A percentile compares a stretch with the other conserved stretches of the same genome.
Conservation (phyloP, 1,140 invertebrate species). For the Pteromalus puparum region DNA sequence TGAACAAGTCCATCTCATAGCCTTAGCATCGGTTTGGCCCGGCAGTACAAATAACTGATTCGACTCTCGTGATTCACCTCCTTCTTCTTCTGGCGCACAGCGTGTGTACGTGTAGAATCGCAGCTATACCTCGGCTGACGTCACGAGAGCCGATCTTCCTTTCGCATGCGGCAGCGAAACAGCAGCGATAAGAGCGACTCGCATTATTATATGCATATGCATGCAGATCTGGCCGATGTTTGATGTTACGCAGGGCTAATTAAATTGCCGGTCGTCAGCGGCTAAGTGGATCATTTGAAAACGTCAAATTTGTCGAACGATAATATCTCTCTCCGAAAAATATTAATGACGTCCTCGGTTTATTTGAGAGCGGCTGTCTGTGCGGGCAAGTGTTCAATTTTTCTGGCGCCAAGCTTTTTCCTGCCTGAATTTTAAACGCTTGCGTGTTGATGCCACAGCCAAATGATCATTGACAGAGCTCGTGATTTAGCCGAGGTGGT, state of each 20-base stretch:
- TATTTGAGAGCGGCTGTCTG: neutral
- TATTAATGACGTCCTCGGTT: neutral
- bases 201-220: neutral
- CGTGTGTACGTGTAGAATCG: neutral
- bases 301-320: conserved; percentile 11
- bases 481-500: neutral
- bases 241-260: neutral
- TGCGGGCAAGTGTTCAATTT: neutral
- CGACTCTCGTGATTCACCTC: neutral
- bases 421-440: neutral
- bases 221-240: too few species aligned
- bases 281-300: conserved; percentile 18
- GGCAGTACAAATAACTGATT: neutral
- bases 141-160: neutral
- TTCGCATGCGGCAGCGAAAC: neutral
- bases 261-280: conserved; percentile 1
- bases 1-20: neutral
- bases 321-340: neutral
- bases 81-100: neutral
- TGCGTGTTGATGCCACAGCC: too few species aligned
- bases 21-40: neutral
- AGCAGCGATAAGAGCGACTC: neutral
- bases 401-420: neutral
- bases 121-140: neutral
- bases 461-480: neutral